Evolutionary conservation across 2,888 invertebrate species (phyloP), one percentile per base, ranked within the genome.

Genomic region (Cephus runcator): DNA sequence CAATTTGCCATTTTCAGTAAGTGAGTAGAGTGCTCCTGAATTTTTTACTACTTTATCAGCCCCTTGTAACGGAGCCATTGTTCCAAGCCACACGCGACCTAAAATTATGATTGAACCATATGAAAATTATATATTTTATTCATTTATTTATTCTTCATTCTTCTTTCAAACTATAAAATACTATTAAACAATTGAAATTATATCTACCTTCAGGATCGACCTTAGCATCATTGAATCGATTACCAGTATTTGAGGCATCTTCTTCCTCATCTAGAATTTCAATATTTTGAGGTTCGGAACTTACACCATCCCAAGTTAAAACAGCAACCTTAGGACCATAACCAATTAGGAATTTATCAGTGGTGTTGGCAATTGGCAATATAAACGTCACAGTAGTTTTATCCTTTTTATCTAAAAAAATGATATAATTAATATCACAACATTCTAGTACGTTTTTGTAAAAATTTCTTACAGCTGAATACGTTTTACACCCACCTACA

Each of bases 1-100:
- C 6, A 86, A 80, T 11, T 69, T 71, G 0, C 83, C 68, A 76
- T 88, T 75, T 1, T 76, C 88, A 33, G 92, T 92, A 77, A 95
- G 86, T 87, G 93, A 92, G 89, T 95, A 96, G 1, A 96, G 89
- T 0, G 93, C 90, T 0, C 93, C 95, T 86, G 93, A 92, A 83
- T 94, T 92, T 36, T 93, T 92, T 34, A 92, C 92, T 3, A 94
- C 89, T 0, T 69, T 15, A 6, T 81, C 82, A 34, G 71, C 23
- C 4, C 31, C 23, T 9, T 15, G 0, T 23, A 33, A 12, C 0
- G 80, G 15, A 4, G 83, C 87, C 90, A 91, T 91, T 15, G 92
- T 90, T 71, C 71, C 71, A 11, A 71, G 71, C 71, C 71, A 71
- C 4, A 71, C 33, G 0, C 71, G 71, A 30, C 91, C 91, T 90